A percentile compares a stretch with the other conserved stretches of the same genome.
Conservation (phyloP, 64 coral and sea anemone species). For the Pocillopora damicornis region DNA sequence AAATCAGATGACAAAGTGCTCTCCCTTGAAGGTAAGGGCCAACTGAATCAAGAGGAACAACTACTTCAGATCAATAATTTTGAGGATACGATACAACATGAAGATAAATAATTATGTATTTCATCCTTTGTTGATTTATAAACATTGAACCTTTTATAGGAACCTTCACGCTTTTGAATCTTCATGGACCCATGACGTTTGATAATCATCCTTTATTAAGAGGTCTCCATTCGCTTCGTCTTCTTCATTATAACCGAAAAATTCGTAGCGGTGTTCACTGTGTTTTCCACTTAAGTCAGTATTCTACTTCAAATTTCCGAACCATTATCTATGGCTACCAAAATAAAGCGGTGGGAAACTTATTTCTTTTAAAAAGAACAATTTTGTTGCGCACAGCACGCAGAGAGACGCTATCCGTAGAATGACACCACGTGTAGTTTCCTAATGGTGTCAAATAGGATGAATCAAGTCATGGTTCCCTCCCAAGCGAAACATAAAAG, state of each 20-base stretch:
- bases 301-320: neutral
- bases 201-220: too few relatives aligned
- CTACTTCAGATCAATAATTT: too few relatives aligned
- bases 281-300: neutral
- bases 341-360: slow-evolving; percentile 1
- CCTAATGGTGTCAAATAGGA: neutral
- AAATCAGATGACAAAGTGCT: neutral
- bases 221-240: too few relatives aligned
- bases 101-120: too few relatives aligned
- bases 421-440: neutral
- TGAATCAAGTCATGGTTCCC: neutral
- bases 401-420: neutral
- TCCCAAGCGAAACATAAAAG: slow-evolving; percentile 6
- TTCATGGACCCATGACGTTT: too few relatives aligned
- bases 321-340: neutral
- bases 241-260: too few relatives aligned
- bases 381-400: neutral
- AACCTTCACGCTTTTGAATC: too few relatives aligned
- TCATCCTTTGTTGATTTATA: too few relatives aligned
- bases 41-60: neutral
- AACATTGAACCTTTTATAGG: too few relatives aligned
- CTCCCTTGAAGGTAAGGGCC: neutral
- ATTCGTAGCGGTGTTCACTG: too few relatives aligned
- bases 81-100: too few relatives aligned
- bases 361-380: neutral